Evolutionary conservation across 1,140 invertebrate genomes (phyloP), one percentile per base, ranked within the genome.

Genomic region (Temnothorax curvispinosus): DNA sequence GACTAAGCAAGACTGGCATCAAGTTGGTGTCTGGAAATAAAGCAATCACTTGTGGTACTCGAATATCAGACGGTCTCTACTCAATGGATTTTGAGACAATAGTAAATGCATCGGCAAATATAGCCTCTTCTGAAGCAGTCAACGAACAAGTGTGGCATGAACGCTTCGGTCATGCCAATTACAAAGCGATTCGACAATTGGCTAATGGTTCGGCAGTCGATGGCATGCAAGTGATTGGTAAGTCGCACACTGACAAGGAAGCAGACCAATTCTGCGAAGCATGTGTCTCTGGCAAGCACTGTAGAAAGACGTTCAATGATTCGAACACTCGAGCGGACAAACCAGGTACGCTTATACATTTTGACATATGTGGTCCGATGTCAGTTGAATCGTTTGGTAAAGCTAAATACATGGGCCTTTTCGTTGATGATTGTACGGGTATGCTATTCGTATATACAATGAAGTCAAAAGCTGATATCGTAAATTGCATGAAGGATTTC

Each of bases 281-380:
- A 3, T 74, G 81, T 11, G 50, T 85, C 1, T 54, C 47, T 38
- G 62, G 52, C 35, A 85, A 85, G 69, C 64, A 85, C 35, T 32
- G 69, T 27, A 18, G 21, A 44, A 47, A 47, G 7, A 1, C 38
- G 1, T 69, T 47, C 11, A 69, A 52, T 5, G 44, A 85, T 54
- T 44, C 44, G 3, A 18, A 44, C 1, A 75, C 47, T 75, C 21
- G 50, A 54, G 52, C 52, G 1, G 15, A 56, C 8, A 21, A 41
- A 38, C 50, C 27, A 35, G 72, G n/a, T n/a, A 1, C 9, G 18
- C 32, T 75, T 6, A 15, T 76, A n/a, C n/a, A n/a, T n/a, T n/a
- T n/a, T n/a, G n/a, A n/a, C n/a, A n/a, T n/a, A n/a, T n/a, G n/a
- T n/a, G n/a, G n/a, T n/a, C n/a, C n/a, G n/a, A n/a, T n/a, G n/a